Conservation (phyloP, 2,888 invertebrate species). For the Amphipoea lucens region DNA sequence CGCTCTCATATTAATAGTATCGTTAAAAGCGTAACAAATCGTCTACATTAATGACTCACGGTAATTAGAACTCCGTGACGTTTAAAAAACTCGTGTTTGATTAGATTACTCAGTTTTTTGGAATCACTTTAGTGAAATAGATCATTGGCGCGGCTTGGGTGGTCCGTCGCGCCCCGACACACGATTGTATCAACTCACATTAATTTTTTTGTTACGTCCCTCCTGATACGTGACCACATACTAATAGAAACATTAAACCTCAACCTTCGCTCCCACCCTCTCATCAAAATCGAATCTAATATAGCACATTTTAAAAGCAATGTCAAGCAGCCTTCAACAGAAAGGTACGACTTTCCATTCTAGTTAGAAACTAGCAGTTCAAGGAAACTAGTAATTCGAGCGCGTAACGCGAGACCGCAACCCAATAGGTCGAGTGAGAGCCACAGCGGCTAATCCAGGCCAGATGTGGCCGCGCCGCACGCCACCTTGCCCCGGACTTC, state of each 20-base stretch:
- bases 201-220: slow-evolving; percentile 75
- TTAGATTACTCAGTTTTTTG: slow-evolving; percentile 73
- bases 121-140: slow-evolving; percentile 71
- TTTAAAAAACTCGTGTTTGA: slow-evolving; percentile 72
- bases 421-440: slow-evolving; percentile 79
- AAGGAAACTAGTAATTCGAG: slow-evolving; percentile 79
- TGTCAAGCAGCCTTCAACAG: slow-evolving; percentile 70
- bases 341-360: slow-evolving; percentile 66
- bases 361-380: slow-evolving; percentile 77
- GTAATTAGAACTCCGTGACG: slow-evolving; percentile 78
- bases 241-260: slow-evolving; percentile 74
- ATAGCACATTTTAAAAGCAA: slow-evolving; percentile 71
- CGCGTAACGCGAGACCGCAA: slow-evolving; percentile 81
- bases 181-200: slow-evolving; percentile 80
- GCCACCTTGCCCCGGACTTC: slow-evolving; percentile 84
- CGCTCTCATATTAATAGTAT: slow-evolving; percentile 46
- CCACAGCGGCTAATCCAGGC: slow-evolving; percentile 77
- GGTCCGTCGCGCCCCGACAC: slow-evolving; percentile 75
- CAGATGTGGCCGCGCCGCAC: slow-evolving; percentile 77
- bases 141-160: slow-evolving; percentile 77
- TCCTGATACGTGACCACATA: slow-evolving; percentile 74
- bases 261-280: slow-evolving; percentile 40
- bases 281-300: slow-evolving; percentile 51
- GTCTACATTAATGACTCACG: slow-evolving; percentile 61
- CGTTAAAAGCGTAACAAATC: slow-evolving; percentile 70